These are phyloP conservation scores for Torymus texanus DNA, from an alignment of 2,888 invertebrate genomes.

Conservation along the genomic window DNA sequence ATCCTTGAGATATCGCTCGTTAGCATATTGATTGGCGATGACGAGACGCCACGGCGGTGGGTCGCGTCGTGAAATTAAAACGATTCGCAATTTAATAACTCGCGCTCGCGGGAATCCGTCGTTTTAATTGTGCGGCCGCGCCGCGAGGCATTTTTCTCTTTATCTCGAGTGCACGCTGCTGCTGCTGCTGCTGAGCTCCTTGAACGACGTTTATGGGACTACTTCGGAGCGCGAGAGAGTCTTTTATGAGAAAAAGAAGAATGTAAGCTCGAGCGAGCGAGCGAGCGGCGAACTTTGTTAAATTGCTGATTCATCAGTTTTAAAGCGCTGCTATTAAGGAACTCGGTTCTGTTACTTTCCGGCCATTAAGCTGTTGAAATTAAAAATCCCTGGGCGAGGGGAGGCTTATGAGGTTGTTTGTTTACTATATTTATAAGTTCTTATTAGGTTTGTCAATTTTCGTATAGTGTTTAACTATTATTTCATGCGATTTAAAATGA, in stretches of 20 bases:
- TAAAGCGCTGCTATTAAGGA: constrained; percentile 46
- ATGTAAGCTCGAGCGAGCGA: not conserved
- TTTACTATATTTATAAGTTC: constrained; percentile 9
- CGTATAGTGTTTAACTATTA: not conserved
- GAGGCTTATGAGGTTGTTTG: not conserved
- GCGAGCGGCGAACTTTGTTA: constrained; percentile 31
- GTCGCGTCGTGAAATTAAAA: constrained; percentile 63
- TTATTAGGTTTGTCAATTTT: not conserved
- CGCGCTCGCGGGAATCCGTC: constrained; percentile 35
- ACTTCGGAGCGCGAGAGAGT: constrained; percentile 20
- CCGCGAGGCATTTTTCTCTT: constrained; percentile 31
- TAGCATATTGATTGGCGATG: constrained; percentile 75
- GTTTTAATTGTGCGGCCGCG: constrained; percentile 35
- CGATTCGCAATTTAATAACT: constrained; percentile 67
- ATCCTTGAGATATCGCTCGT: constrained; percentile 66
- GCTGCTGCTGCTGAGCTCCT: not conserved
- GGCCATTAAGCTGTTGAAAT: constrained; percentile 36
- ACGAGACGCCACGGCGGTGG: constrained; percentile 63
- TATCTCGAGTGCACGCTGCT: not conserved
- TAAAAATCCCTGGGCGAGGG: constrained; percentile 25
- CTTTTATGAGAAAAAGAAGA: constrained; percentile 25
- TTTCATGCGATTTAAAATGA: too few relatives aligned
- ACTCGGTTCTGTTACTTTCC: constrained; percentile 10
- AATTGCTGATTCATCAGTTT: constrained; percentile 54
- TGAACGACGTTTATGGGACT: constrained; percentile 41